A percentile compares a stretch with the other conserved stretches of the same genome.
phyloP scores from a whole-genome alignment of 2,888 invertebrate species.

The Dolomedes plantarius region DNA sequence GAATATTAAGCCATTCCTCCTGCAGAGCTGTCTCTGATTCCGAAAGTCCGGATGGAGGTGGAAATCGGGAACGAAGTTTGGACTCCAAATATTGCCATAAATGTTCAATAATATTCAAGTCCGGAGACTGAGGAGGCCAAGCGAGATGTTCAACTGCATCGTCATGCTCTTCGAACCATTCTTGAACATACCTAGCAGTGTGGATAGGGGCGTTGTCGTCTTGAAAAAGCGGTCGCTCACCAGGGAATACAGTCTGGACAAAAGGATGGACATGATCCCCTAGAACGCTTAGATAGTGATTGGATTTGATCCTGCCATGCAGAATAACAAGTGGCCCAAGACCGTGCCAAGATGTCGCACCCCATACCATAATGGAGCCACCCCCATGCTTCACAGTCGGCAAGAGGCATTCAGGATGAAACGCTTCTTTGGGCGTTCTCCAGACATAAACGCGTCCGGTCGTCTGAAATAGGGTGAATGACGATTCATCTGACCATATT shows the following conservation, averaged over 20 bases:
- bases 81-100: constrained; percentile 26
- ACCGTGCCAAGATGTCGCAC: constrained; percentile 47
- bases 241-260: constrained; percentile 29
- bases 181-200: constrained; percentile 23
- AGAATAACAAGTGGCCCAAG: constrained; percentile 43
- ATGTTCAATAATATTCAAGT: constrained; percentile 35
- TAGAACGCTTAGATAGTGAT: constrained; percentile 28
- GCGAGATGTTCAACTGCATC: constrained; percentile 29
- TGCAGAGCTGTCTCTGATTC: constrained; percentile 27
- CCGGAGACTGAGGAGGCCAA: constrained; percentile 35
- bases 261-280: constrained; percentile 22
- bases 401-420: constrained; percentile 44
- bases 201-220: constrained; percentile 17
- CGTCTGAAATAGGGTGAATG: constrained; percentile 20
- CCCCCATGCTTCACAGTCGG: constrained; percentile 45
- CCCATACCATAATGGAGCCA: constrained; percentile 38
- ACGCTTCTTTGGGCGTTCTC: constrained; percentile 28
- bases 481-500: constrained; percentile 9
- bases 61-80: constrained; percentile 30
- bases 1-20: constrained; percentile 33
- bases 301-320: constrained; percentile 21
- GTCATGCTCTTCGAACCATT: constrained; percentile 39
- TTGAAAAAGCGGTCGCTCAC: constrained; percentile 32
- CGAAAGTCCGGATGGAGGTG: neutral
- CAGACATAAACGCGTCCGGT: neutral